Conservation (phyloP, 1,140 invertebrate genomes). For the Drosophila ogumai region DNA sequence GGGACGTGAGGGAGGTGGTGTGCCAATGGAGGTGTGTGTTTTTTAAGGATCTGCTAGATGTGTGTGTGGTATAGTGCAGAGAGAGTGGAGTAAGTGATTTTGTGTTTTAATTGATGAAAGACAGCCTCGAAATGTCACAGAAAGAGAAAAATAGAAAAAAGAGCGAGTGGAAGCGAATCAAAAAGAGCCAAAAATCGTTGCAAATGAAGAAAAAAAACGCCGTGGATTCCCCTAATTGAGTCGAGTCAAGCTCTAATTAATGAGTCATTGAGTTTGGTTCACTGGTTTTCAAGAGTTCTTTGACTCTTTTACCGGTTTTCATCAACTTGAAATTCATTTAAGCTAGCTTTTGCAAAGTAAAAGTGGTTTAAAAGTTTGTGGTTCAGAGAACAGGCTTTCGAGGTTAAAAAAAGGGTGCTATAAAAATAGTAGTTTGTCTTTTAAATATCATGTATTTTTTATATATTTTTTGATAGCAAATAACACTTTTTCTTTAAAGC, state of each 20-base stretch:
- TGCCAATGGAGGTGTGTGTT: constrained; percentile 2
- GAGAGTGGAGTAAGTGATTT: constrained; percentile 16
- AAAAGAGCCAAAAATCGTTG: constrained; percentile 21
- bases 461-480: not conserved
- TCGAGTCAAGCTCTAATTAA: constrained; percentile 40
- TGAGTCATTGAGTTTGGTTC: constrained; percentile 22
- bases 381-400: too few species aligned
- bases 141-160: not conserved
- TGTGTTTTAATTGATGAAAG: constrained; percentile 2
- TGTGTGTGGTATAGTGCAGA: constrained; percentile 33
- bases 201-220: constrained; percentile 11
- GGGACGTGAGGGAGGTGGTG: constrained; percentile 1
- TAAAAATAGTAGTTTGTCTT: not conserved
- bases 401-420: not conserved
- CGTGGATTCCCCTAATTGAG: constrained; percentile 31
- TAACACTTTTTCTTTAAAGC: not conserved
- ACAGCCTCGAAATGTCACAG: constrained; percentile 19
- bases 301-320: not conserved
- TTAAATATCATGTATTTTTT: not conserved
- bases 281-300: constrained; percentile 3
- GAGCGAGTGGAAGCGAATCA: constrained; percentile 10
- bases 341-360: not conserved
- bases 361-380: not conserved
- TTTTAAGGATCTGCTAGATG: constrained; percentile 2
- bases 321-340: not conserved